phyloP scores from a whole-genome alignment of 2,888 invertebrate species.

The Agonopterix heracliana region DNA sequence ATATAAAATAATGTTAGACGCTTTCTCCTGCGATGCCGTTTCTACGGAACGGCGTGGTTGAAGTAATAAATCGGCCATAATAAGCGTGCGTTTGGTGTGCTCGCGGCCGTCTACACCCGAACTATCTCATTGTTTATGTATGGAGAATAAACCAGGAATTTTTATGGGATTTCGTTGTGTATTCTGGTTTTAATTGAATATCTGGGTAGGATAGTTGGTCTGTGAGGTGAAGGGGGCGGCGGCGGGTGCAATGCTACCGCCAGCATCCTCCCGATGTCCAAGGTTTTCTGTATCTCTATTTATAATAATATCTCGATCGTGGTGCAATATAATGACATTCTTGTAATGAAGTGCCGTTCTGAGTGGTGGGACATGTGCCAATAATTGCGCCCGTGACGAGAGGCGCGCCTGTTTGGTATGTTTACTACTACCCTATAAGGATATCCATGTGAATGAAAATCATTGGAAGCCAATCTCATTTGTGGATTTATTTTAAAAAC shows the following conservation, averaged over 20 bases:
- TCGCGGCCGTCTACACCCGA: slow-evolving; percentile 71
- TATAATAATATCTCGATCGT: slow-evolving; percentile 69
- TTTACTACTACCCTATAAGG: slow-evolving; percentile 49
- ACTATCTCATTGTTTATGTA: slow-evolving; percentile 76
- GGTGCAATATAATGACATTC: slow-evolving; percentile 70
- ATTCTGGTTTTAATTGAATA: slow-evolving; percentile 54
- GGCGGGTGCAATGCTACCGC: neutral
- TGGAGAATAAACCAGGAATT: slow-evolving; percentile 71
- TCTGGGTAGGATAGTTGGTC: slow-evolving; percentile 39
- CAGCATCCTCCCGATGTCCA: slow-evolving; percentile 33
- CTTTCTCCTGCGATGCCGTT: slow-evolving; percentile 51
- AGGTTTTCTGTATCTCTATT: slow-evolving; percentile 66
- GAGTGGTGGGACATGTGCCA: slow-evolving; percentile 73
- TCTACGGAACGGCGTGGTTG: slow-evolving; percentile 42
- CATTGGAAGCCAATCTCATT: no score
- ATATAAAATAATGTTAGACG: slow-evolving; percentile 67
- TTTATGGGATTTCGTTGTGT: slow-evolving; percentile 59
- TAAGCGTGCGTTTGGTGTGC: slow-evolving; percentile 71
- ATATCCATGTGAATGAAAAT: slow-evolving; percentile 23
- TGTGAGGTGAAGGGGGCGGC: slow-evolving; percentile 28
- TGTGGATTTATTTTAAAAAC: no score
- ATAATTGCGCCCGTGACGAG: slow-evolving; percentile 65
- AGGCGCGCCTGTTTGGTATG: slow-evolving; percentile 47
- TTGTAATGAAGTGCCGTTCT: slow-evolving; percentile 69
- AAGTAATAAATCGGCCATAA: slow-evolving; percentile 67